Evolutionary conservation across 2,113 vertebrate species (phyloP).

Genomic region (Prionailurus bengalensis): DNA sequence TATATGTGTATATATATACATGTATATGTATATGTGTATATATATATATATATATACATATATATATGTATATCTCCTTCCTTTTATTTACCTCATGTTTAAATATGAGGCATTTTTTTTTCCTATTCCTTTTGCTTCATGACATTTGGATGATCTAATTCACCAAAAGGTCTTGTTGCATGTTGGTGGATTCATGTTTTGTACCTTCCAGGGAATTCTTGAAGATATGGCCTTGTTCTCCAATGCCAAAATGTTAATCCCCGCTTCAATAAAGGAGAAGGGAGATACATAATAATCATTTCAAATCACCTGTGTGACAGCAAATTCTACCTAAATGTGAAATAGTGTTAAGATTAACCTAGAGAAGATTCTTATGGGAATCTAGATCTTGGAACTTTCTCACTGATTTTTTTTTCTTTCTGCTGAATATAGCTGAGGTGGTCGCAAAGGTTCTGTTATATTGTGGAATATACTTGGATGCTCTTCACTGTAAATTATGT

Average conservation of each 20-base stretch:
- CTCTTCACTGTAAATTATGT: background rate
- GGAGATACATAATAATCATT: background rate
- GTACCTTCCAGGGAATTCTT: background rate
- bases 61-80: background rate
- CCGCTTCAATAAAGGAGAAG: background rate
- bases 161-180: background rate
- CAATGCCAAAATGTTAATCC: background rate
- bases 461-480: background rate
- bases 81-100: background rate
- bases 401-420: background rate
- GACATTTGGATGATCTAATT: background rate
- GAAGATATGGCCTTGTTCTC: background rate
- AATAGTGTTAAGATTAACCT: background rate
- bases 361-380: background rate
- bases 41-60: no score
- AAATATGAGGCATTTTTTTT: background rate
- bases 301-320: background rate
- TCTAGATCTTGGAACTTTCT: background rate
- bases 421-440: background rate
- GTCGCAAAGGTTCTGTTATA: background rate
- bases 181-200: background rate
- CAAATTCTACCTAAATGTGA: background rate
- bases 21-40: no score
- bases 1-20: no score
- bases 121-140: background rate